Percentiles rank a stretch among this genome's conserved stretches.
Evolutionary conservation across 2,113 vertebrate species (phyloP).

Genomic region (Phocoena phocoena): DNA sequence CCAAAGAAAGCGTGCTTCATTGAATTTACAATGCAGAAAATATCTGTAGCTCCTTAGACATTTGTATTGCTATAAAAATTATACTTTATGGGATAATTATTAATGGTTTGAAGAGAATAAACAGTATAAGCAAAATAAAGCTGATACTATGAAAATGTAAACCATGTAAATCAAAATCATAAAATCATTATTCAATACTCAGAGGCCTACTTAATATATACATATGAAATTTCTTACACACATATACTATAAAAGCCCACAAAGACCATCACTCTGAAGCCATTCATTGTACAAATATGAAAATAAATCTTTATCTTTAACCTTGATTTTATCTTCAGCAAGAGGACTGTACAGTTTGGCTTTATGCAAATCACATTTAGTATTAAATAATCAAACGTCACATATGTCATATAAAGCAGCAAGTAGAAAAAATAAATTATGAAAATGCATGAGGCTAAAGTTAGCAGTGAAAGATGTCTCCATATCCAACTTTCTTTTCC

Average conservation of each 20-base stretch:
- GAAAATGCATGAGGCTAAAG: slow-evolving; percentile 48
- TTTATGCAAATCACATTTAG: slow-evolving; percentile 64
- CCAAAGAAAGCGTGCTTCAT: slow-evolving; percentile 71
- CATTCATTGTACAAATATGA: slow-evolving; percentile 47
- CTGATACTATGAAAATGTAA: slow-evolving; percentile 68
- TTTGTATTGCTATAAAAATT: slow-evolving; percentile 67
- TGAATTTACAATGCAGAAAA: slow-evolving; percentile 73
- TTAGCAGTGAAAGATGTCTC: slow-evolving; percentile 39
- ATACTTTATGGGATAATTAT: slow-evolving; percentile 67
- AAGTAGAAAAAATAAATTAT: slow-evolving; percentile 67
- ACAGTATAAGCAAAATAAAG: slow-evolving; percentile 57
- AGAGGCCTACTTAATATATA: slow-evolving; percentile 64
- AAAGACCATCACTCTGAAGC: slow-evolving; percentile 50
- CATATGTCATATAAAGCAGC: slow-evolving; percentile 49
- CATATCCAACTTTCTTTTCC: slow-evolving; percentile 38
- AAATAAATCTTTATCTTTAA: slow-evolving; percentile 73
- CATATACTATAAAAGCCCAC: slow-evolving; percentile 56
- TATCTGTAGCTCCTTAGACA: slow-evolving; percentile 61
- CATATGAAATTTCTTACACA: slow-evolving; percentile 56
- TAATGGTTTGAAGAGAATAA: slow-evolving; percentile 69
- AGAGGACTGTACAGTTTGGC: slow-evolving; percentile 8
- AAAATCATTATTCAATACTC: slow-evolving; percentile 68
- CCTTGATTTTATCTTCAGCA: slow-evolving; percentile 60
- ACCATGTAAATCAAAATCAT: slow-evolving; percentile 66
- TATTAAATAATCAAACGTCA: slow-evolving; percentile 64